Percentiles rank a stretch among this genome's conserved stretches.
phyloP scores from a whole-genome alignment of 2,113 vertebrate species.

The Atlantisia rogersi region DNA sequence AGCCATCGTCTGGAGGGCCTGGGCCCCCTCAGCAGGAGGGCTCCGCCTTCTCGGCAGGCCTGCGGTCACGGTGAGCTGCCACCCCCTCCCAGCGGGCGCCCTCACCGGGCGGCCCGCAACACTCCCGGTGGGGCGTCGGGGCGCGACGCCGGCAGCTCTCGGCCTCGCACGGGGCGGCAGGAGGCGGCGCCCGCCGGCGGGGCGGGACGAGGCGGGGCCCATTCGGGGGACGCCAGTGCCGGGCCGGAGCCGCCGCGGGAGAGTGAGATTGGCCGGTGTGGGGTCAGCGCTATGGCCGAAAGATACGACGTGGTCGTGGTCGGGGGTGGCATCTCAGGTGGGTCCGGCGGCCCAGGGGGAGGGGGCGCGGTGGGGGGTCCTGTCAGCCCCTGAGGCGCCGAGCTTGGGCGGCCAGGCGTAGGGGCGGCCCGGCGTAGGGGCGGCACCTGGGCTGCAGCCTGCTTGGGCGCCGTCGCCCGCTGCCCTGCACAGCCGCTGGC shows the following conservation, averaged over 20 bases:
- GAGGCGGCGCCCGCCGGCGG: neutral
- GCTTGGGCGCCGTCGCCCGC: too few species aligned
- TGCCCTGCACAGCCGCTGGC: neutral
- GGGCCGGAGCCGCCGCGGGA: neutral
- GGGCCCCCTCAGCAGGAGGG: accelerated
- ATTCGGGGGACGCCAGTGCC: neutral
- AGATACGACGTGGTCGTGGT: constrained; percentile 89
- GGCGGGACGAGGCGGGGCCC: neutral
- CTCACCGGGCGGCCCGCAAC: neutral
- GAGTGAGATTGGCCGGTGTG: neutral
- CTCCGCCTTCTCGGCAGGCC: too few species aligned
- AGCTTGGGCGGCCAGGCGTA: too few species aligned
- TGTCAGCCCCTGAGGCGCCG: neutral
- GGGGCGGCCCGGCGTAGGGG: neutral
- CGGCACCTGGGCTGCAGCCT: neutral
- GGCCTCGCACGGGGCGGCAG: neutral
- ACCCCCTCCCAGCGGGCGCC: too few species aligned
- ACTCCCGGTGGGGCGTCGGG: too few species aligned
- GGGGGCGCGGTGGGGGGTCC: too few species aligned
- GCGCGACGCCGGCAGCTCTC: neutral
- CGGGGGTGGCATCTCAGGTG: constrained; percentile 94
- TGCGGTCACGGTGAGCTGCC: too few species aligned
- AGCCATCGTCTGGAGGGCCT: accelerated
- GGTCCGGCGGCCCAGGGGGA: neutral
- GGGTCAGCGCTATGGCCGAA: constrained; percentile 81